A percentile compares a stretch with the other conserved stretches of the same genome.
Conservation (phyloP, 1,140 invertebrate genomes). For the Sweltsa coloradensis region DNA sequence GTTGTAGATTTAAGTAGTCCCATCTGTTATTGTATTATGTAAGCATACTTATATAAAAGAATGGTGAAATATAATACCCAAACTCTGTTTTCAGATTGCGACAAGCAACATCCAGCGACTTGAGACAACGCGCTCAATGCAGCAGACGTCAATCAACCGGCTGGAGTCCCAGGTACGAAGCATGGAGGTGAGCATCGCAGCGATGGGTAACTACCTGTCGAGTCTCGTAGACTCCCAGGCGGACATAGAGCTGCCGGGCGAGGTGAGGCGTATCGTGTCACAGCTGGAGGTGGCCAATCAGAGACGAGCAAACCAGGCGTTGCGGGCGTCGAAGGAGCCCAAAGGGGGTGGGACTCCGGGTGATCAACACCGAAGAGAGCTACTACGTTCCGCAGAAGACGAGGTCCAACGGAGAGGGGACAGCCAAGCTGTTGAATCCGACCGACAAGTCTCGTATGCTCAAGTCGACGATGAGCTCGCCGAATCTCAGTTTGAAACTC, state of each 20-base stretch:
- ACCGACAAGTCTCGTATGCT: conserved; percentile 23
- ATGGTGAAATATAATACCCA: too few relatives aligned
- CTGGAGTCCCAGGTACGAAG: conserved; percentile 49
- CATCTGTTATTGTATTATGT: too few relatives aligned
- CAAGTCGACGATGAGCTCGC: conserved; percentile 34
- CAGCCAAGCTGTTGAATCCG: neutral
- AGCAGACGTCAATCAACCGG: conserved; percentile 41
- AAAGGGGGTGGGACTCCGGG: neutral
- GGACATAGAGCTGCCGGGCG: conserved; percentile 48
- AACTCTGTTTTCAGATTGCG: conserved; percentile 33
- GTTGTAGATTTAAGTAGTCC: too few relatives aligned
- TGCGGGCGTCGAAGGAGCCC: conserved; percentile 19
- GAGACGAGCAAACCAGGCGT: conserved; percentile 28
- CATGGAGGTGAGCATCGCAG: conserved; percentile 46
- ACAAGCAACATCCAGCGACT: conserved; percentile 46
- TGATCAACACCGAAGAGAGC: neutral
- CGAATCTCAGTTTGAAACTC: conserved; percentile 32
- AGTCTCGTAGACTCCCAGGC: conserved; percentile 39
- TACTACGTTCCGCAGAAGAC: neutral
- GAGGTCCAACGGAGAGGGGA: too few relatives aligned
- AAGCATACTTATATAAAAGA: too few relatives aligned
- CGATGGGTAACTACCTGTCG: conserved; percentile 46
- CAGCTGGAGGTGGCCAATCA: conserved; percentile 37
- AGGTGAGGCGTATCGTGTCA: conserved; percentile 47
- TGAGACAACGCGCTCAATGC: conserved; percentile 41